Base-by-base conservation (phyloP, 2,113 vertebrate species). In the Varanus salvator region DNA sequence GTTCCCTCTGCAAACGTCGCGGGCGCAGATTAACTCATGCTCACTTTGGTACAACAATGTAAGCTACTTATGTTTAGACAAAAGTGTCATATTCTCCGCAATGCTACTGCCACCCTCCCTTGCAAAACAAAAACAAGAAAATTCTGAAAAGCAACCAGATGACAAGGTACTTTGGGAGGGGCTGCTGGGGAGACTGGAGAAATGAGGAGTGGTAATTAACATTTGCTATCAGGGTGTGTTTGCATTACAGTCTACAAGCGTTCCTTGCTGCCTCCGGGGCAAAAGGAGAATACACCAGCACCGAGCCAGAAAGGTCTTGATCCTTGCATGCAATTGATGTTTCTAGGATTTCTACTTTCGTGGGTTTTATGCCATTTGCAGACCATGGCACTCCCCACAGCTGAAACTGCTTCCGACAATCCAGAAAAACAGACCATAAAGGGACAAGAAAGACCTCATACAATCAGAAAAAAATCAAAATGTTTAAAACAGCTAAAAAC, bases 21-120 rank as follows among this genome's bases (percentile, higher is more conserved):
- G 94, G 94, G 93, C 92, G 94, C 94, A 95, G 96, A 96, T 97
- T 95, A 97, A 96, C 95, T 95, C 96, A 90, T 92, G 94, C 91
- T 94, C 92, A 94, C 95, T 94, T 94, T 96, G 93, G 94, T 96
- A 96, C 95, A 96, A 96, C 96, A 96, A 96, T 93, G 94, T 95
- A 94, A 94, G 94, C 94, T 95, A 96, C 94, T 94, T 95, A 95
- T 89, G 94, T 90, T 93, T 93, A 95, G 93, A 95, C 95, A 94
- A 95, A 95, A 95, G 92, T 95, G 94, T 95, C 93, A 89, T 94
- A 93, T 96, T 94, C 23, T 3, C 23, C 23, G 38, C 38, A 44
- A 44, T 44, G 38, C 38, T 44, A 44, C 38, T 57, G 48, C 25
- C 94, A 29, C 60, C 8, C 19, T 27, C 44, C 48, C 54, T 23